Evolutionary conservation across 2,113 vertebrate species (phyloP).

Genomic region (Ophiodon elongatus): DNA sequence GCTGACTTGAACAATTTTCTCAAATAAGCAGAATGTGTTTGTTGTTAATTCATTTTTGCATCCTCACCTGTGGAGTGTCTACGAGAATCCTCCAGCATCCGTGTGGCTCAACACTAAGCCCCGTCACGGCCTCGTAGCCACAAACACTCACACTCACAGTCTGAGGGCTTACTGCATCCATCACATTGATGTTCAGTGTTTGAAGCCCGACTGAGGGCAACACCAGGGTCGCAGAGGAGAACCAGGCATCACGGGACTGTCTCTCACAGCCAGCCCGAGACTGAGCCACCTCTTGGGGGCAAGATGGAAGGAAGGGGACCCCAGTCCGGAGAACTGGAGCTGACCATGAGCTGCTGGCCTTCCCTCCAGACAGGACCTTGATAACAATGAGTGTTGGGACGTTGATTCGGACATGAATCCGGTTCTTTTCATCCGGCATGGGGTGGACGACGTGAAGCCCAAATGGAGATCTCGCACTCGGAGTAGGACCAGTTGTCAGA

Average conservation of each 20-base stretch:
- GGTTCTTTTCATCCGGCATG: constrained; percentile 54
- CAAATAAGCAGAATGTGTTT: background rate
- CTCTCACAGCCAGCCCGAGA: constrained; percentile 58
- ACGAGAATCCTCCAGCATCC: constrained; percentile 76
- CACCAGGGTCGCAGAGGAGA: constrained; percentile 75
- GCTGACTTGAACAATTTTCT: background rate
- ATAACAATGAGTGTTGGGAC: constrained; percentile 71
- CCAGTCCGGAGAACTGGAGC: constrained; percentile 69
- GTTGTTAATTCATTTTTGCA: background rate
- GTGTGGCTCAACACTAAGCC: constrained; percentile 78
- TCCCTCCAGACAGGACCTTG: constrained; percentile 70
- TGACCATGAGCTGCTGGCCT: constrained; percentile 81
- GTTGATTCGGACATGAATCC: constrained; percentile 75
- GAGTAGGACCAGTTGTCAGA: background rate
- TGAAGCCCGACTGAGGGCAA: constrained; percentile 62
- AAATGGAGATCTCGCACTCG: constrained; percentile 38
- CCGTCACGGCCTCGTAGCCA: constrained; percentile 75
- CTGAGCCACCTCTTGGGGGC: constrained; percentile 71
- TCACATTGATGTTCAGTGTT: constrained; percentile 71
- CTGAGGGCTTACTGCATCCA: constrained; percentile 66
- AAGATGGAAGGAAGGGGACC: constrained; percentile 73
- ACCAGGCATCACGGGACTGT: constrained; percentile 69
- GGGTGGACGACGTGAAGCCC: constrained; percentile 79
- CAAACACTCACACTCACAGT: constrained; percentile 75
- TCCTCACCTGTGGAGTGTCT: constrained; percentile 79